Percentiles rank a stretch among this genome's conserved stretches.
Conservation (phyloP, 1,140 invertebrate genomes). For the Trichonephila clavata region DNA sequence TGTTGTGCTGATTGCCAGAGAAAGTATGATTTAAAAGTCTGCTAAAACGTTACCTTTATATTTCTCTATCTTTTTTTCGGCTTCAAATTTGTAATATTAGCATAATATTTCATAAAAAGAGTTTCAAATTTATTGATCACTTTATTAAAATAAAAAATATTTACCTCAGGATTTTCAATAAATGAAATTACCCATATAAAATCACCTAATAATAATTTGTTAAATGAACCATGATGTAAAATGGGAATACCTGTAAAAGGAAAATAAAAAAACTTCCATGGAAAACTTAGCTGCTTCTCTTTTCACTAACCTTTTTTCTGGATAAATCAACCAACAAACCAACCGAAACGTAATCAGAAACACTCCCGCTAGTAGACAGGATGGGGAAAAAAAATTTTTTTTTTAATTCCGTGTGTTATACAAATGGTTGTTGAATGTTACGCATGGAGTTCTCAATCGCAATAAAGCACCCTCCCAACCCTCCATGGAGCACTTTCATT, state of each 20-base stretch:
- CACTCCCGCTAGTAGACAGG: background rate
- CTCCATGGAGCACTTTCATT: background rate
- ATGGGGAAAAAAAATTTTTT: background rate
- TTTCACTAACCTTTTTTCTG: background rate
- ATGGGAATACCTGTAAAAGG: background rate
- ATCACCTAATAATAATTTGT: background rate
- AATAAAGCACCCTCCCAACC: background rate
- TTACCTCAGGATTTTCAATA: background rate
- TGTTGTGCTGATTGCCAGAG: too few species aligned
- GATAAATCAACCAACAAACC: slow-evolving; percentile 22
- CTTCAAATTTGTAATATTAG: too few species aligned
- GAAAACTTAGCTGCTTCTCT: background rate
- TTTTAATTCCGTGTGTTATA: background rate
- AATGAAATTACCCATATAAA: background rate
- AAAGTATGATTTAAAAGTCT: too few species aligned
- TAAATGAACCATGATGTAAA: background rate
- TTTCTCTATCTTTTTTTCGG: too few species aligned
- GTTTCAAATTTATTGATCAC: too few species aligned
- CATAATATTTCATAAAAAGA: too few species aligned
- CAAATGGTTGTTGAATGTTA: slow-evolving; percentile 7
- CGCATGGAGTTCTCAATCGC: background rate
- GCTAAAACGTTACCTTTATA: too few species aligned
- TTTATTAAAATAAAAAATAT: background rate
- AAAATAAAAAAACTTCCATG: background rate
- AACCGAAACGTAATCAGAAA: slow-evolving; percentile 8